Conservation (phyloP, 2,797 vertebrate genomes). For the Sebastes steindachneri region DNA sequence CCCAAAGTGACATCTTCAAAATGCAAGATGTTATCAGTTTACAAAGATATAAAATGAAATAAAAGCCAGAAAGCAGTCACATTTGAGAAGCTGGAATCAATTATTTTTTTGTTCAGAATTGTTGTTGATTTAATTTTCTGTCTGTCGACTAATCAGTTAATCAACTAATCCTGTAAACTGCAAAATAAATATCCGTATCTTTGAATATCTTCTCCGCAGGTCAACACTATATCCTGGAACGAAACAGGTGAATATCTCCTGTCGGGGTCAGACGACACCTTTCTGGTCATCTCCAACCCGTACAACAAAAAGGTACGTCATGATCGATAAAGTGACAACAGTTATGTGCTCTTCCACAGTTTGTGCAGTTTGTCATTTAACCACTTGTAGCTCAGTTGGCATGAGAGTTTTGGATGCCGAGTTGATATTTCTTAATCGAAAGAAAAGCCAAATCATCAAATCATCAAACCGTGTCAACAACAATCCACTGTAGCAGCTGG, state of each 20-base stretch:
- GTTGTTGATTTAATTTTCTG: not conserved
- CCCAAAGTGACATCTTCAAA: not conserved
- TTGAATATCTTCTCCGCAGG: constrained; percentile 76
- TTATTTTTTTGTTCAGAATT: not conserved
- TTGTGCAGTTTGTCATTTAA: not conserved
- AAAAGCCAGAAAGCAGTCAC: not conserved
- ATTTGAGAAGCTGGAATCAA: not conserved
- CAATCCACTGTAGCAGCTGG: not conserved
- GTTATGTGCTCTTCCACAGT: not conserved
- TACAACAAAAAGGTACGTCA: constrained; percentile 94
- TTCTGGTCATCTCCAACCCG: constrained; percentile 95
- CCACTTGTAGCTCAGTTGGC: not conserved
- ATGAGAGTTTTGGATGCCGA: not conserved
- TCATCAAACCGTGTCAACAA: not conserved
- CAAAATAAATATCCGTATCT: not conserved
- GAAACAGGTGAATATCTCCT: constrained; percentile 98
- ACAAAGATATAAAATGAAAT: not conserved
- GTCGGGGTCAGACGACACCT: constrained; percentile 97
- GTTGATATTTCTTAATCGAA: not conserved
- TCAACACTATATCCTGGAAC: constrained; percentile 99
- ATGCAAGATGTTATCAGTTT: not conserved
- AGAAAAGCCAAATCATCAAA: not conserved
- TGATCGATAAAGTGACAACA: not conserved
- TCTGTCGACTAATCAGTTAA: not conserved
- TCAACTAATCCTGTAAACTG: not conserved